Evolutionary conservation across 2,797 vertebrate genomes (phyloP).

Genomic region (Aeoliscus strigatus): DNA sequence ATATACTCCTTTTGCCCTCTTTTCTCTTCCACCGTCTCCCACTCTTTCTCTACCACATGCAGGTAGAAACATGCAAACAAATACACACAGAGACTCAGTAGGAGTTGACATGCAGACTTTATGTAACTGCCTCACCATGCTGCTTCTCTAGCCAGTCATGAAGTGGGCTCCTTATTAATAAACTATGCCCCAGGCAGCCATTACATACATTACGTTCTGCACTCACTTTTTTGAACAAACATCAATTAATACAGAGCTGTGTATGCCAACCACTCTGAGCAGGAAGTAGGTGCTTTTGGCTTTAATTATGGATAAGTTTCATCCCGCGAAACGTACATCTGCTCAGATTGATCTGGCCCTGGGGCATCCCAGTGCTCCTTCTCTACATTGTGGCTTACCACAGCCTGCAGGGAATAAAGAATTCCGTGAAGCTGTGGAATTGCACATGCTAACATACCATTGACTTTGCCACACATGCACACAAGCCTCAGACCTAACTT

Average conservation of each 20-base stretch:
- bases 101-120: slow-evolving; percentile 53
- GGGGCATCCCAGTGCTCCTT: slow-evolving; percentile 55
- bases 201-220: slow-evolving; percentile 69
- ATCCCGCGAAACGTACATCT: slow-evolving; percentile 48
- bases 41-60: slow-evolving; percentile 24
- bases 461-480: slow-evolving; percentile 13
- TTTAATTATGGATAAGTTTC: slow-evolving; percentile 71
- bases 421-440: slow-evolving; percentile 24
- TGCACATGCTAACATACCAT: neutral
- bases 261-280: slow-evolving; percentile 44
- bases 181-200: slow-evolving; percentile 66
- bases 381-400: slow-evolving; percentile 36
- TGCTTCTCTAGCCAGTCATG: slow-evolving; percentile 52
- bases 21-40: slow-evolving; percentile 27
- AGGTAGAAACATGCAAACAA: slow-evolving; percentile 4
- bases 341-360: slow-evolving; percentile 64
- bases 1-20: slow-evolving; percentile 18
- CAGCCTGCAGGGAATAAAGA: slow-evolving; percentile 27
- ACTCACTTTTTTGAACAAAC: slow-evolving; percentile 64
- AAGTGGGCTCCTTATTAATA: slow-evolving; percentile 71
- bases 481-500: slow-evolving; percentile 22
- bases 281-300: slow-evolving; percentile 53
- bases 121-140: slow-evolving; percentile 57
- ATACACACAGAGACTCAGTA: slow-evolving; percentile 32
- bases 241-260: slow-evolving; percentile 71